Evolutionary conservation across 1,140 invertebrate species (phyloP), one percentile per base, ranked within the genome.

Genomic region (Megalonaias nervosa): DNA sequence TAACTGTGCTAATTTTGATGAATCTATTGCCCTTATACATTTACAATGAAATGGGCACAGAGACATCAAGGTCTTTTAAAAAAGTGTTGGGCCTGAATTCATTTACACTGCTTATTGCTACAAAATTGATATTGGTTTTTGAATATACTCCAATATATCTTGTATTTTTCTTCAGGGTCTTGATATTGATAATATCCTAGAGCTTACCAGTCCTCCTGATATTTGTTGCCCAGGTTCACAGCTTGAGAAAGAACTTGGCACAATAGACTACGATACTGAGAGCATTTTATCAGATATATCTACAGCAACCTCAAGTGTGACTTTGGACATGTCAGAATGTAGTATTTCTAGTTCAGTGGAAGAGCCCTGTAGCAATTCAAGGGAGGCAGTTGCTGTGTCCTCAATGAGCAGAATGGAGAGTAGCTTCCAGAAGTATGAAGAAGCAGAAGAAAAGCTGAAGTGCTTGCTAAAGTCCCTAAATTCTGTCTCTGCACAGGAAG

Each of bases 401-500:
- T 57, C 73, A n/a, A 23, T 61, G 16, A 60, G 65, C 59, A 66
- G 12, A 13, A 13, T n/a, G 11, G 21, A 58, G 23, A 19, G 70
- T 15, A 67, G 69, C 17, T 61, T 66, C 58, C 38, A 77, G 67
- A 70, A 76, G 26, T 73, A 76, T 77, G 70, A 81, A 14, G 60
- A 75, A 21, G 76, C 80, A 21, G 81, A 83, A 75, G 26, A 76
- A 48, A 72, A 75, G 26, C 67, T 87, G 6, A 79, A 77, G 59
- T 23, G 73, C 17, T 68, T 83, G 13, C 73, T 87, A 15, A 57
- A 71, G 23, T 72, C 71, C 14, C 62, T 85, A 26, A 83, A 85
- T 57, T 81, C 81, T 64, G 21, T 85, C 19, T 82, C 82, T 64
- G 81, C 82, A n/a, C 84, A 82, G 67, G 85, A 87, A 72, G 82